A percentile compares a stretch with the other conserved stretches of the same genome.
These are phyloP conservation scores for Meta bourneti DNA, from an alignment of 2,888 invertebrate species.

Conservation along the genomic window DNA sequence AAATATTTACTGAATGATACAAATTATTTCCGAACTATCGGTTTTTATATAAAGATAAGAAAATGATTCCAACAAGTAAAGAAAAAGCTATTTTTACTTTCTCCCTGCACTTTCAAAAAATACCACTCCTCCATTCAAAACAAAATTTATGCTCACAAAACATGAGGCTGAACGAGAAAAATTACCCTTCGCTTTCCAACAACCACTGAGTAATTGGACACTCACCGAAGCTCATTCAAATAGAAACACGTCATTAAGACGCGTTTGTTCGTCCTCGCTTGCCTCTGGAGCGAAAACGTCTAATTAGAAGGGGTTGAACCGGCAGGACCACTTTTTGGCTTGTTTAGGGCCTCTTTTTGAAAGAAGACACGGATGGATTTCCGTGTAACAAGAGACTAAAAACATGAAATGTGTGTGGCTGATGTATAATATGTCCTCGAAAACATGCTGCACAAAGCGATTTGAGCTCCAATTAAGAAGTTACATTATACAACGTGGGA, in stretches of 20 bases:
- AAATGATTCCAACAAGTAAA: no score
- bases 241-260: neutral
- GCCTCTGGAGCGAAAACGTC: neutral
- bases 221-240: neutral
- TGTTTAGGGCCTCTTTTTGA: neutral
- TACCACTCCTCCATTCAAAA: neutral
- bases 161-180: neutral
- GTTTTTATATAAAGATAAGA: no score
- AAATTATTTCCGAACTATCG: no score
- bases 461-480: neutral
- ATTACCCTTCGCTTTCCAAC: neutral
- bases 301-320: conserved; percentile 1
- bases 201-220: neutral
- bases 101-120: neutral
- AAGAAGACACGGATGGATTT: neutral
- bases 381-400: neutral
- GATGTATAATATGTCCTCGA: no score
- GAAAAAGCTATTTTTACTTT: neutral
- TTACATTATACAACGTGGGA: neutral
- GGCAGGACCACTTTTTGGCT: neutral
- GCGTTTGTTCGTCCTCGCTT: neutral
- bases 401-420: neutral
- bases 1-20: no score
- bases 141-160: neutral
- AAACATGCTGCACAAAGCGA: neutral